Base-by-base conservation (phyloP, 1,140 invertebrate genomes). In the Platyscapa corneri region DNA sequence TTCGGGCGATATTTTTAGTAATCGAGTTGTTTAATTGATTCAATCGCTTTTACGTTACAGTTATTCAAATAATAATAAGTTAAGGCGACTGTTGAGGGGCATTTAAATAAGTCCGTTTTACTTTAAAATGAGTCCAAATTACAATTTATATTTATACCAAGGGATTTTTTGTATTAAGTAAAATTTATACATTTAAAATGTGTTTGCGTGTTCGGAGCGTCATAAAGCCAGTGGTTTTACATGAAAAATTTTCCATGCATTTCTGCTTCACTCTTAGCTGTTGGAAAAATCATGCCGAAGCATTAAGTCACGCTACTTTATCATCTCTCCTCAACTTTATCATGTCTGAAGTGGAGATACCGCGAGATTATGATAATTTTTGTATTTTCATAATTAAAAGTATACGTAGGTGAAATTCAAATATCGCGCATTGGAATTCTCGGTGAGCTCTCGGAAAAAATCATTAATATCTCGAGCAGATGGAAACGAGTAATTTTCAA, bases 321-420 rank as follows among this genome's bases (percentile, higher is more conserved):
- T 83, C 72, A 76, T 83, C 42, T 39, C 42, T 53, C 60, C 60
- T 34, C 32, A 64, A 42, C 82, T 76, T 83, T 74, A 82, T 82
- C 67, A 74, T 74, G 46, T 42, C 81, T 56, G 8, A 27, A 53
- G 60, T 39, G 46, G 23, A 39, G 67, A 49, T 60, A 74, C 39
- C 46, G 46, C 67, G 27, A 56, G 81, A 82, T 82, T 82, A 82
- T 82, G 72, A 64, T 75, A 83, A 83, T 83, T 60, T 82, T 76
- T 56, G 8, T 60, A 83, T 83, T 83, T 76, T 83, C 30, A 76
- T 82, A 76, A 83, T 83, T 83, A 74, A 64, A 60, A 74, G 27
- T 60, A 56, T 74, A 64, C 39, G 23, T n/a, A 23, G 65, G 32
- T 20, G 39, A 46, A 79, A 42, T 80, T 46, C 18, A 53, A 77